Conservation (phyloP, 2,888 invertebrate genomes). For the Celastrina argiolus region DNA sequence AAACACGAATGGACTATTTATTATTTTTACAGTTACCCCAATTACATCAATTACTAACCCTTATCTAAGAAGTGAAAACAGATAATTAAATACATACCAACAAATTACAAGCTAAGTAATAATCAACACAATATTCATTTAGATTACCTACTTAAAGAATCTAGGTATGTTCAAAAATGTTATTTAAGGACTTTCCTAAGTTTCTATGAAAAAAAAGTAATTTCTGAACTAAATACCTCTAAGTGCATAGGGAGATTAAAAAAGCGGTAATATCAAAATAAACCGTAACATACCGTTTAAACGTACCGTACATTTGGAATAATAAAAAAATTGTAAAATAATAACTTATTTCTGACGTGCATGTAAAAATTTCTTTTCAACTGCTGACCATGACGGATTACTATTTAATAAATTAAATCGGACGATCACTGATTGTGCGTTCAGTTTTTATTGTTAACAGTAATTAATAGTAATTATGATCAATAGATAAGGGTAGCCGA, state of each 20-base stretch:
- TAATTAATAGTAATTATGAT: constrained; percentile 14
- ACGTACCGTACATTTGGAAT: background rate
- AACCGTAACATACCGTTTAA: background rate
- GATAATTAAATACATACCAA: no score
- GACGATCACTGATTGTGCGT: background rate
- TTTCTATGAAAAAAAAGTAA: no score
- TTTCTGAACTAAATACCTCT: background rate
- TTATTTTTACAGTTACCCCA: no score
- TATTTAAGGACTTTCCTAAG: no score
- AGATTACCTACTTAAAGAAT: no score
- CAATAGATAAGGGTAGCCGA: background rate
- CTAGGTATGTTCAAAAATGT: no score
- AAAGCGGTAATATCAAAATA: background rate
- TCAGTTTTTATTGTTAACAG: constrained; percentile 1
- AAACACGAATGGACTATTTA: no score
- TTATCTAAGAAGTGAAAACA: no score
- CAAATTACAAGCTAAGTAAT: no score
- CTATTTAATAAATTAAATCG: constrained; percentile 19
- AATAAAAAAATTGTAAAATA: background rate
- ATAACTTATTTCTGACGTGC: constrained; percentile 10
- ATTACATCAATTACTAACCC: no score
- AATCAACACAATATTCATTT: no score
- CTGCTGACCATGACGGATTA: constrained; percentile 32
- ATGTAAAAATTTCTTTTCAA: constrained; percentile 28
- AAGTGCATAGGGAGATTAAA: background rate